Evolutionary conservation across 2,888 invertebrate species (phyloP), one percentile per base, ranked within the genome.

Genomic region (Parnassius mnemosyne): DNA sequence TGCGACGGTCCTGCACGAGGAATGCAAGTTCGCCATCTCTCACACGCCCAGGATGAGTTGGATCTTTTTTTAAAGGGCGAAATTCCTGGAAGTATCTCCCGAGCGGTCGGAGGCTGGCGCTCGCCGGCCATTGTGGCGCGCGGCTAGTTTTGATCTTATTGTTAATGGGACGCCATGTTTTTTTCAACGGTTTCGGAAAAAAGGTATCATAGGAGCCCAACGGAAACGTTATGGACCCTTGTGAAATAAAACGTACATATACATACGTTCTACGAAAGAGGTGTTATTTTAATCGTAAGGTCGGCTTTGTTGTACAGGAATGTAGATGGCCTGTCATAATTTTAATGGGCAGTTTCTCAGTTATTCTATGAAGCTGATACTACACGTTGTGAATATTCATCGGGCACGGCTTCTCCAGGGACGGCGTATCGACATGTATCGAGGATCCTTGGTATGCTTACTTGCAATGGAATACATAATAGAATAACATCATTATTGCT

Each of bases 111-210:
- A 85, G 87, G 84, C 87, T 86, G 88, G 89, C 89, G 89, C 89
- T 88, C 87, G 79, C 75, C 81, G 85, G 74, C 83, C 86, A 87
- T 89, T 89, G 89, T 89, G 83, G 80, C 79, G 79, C 83, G 90
- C 87, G 89, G 90, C 89, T 87, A 89, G 88, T 90, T 91, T 91
- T 91, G 90, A 90, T 90, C 87, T 89, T 89, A 90, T 91, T 90
- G 74, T 91, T 90, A 90, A 89, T 89, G 88, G 89, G 89, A 89
- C 89, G 89, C 89, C 85, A 89, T 83, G 86, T 89, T 91, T 91
- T n/a, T 91, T 91, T 91, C 83, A 83, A 81, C 76, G 69, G 74
- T 74, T 79, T 79, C 82, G 80, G 89, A 88, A 89, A 91, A 91
- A 75, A 75, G 69, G 89, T 86, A 89, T 85, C 87, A 84, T 84